A percentile compares a stretch with the other conserved stretches of the same genome.
These are phyloP conservation scores for Odontothrips loti DNA, from an alignment of 2,888 invertebrate genomes.

Conservation along the genomic window DNA sequence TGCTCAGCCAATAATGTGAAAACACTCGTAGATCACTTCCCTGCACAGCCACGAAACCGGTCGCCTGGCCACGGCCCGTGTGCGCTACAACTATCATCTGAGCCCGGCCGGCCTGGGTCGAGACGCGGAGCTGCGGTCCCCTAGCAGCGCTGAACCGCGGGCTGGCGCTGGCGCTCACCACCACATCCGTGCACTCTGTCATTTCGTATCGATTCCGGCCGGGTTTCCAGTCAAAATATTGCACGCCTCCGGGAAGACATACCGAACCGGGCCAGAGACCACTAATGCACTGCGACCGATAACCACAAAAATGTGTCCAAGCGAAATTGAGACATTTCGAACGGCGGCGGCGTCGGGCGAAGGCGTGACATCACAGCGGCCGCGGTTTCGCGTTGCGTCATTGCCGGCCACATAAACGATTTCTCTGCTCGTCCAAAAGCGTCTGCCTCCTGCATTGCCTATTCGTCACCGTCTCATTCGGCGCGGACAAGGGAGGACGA, in stretches of 20 bases:
- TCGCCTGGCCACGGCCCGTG: neutral
- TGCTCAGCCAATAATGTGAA: conserved; percentile 7
- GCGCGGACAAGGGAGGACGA: neutral
- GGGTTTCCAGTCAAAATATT: conserved; percentile 5
- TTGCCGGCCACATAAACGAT: neutral
- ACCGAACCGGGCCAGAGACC: too few species aligned
- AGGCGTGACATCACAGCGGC: too few species aligned
- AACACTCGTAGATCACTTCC: conserved; percentile 9
- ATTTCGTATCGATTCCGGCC: neutral
- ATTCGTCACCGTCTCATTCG: conserved; percentile 15
- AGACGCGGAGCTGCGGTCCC: neutral
- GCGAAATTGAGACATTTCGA: conserved; percentile 5
- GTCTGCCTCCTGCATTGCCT: conserved; percentile 10
- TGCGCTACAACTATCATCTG: neutral
- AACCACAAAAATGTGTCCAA: neutral
- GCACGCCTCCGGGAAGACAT: neutral
- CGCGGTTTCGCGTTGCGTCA: neutral
- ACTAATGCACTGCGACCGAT: neutral
- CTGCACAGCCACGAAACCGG: conserved; percentile 3
- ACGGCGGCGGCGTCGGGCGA: neutral
- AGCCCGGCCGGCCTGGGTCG: neutral
- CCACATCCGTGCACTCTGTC: neutral
- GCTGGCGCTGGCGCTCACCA: neutral
- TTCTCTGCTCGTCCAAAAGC: neutral
- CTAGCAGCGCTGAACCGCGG: neutral